Percentiles rank a stretch among this genome's conserved stretches.
Evolutionary conservation across 2,888 invertebrate species (phyloP).

Genomic region (Leucoma salicis): DNA sequence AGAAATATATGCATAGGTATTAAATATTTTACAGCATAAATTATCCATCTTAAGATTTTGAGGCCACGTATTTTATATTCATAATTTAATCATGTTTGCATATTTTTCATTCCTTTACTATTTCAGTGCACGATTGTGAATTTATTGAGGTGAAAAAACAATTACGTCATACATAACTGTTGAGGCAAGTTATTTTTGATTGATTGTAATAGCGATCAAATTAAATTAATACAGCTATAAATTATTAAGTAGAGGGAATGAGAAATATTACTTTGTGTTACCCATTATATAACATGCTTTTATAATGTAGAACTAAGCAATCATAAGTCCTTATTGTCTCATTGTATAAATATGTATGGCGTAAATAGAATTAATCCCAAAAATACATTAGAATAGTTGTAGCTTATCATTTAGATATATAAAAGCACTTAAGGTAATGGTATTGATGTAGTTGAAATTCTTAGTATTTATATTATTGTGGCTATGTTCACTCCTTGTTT

Average conservation of each 20-base stretch:
- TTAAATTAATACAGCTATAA: slow-evolving; percentile 25
- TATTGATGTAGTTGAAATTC: background rate
- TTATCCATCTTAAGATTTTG: no score
- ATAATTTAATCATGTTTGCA: no score
- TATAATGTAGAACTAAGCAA: slow-evolving; percentile 21
- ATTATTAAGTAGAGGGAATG: slow-evolving; percentile 51
- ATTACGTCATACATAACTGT: slow-evolving; percentile 42
- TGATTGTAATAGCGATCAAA: slow-evolving; percentile 36
- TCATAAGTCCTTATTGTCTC: slow-evolving; percentile 17
- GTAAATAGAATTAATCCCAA: no score
- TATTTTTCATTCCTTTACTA: slow-evolving; percentile 67
- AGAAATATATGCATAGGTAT: no score
- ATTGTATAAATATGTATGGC: slow-evolving; percentile 26
- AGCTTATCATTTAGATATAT: no score
- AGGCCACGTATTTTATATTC: no score
- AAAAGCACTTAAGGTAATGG: no score
- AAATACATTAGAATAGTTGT: no score
- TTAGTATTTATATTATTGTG: no score
- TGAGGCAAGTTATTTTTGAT: slow-evolving; percentile 54
- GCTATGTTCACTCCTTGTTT: no score
- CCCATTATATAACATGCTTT: slow-evolving; percentile 21
- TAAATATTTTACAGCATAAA: no score
- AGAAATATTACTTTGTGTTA: slow-evolving; percentile 41
- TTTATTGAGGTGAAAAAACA: slow-evolving; percentile 45
- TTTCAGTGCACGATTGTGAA: slow-evolving; percentile 67